Evolutionary conservation across 2,888 invertebrate genomes (phyloP).

Genomic region (Osmoderma eremita): DNA sequence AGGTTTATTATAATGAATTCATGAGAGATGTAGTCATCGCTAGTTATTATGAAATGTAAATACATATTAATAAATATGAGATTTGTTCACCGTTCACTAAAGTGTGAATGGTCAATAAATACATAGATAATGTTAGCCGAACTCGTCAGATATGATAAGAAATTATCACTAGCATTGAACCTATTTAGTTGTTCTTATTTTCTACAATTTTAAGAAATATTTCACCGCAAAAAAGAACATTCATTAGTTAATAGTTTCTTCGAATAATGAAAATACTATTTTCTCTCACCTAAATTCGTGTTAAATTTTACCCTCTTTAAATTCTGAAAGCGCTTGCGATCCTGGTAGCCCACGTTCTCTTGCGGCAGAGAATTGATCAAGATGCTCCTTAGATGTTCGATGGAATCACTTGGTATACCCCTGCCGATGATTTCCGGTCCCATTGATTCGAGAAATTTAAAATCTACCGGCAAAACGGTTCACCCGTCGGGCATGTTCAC

Average conservation of each 20-base stretch:
- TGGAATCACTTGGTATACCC: slow-evolving; percentile 65
- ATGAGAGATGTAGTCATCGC: slow-evolving; percentile 13
- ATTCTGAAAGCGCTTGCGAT: slow-evolving; percentile 50
- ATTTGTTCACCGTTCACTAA: too few species aligned
- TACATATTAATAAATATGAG: too few species aligned
- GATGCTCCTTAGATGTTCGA: slow-evolving; percentile 68
- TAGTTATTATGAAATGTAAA: neutral
- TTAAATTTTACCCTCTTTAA: slow-evolving; percentile 45
- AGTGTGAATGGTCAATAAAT: too few species aligned
- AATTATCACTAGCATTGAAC: neutral
- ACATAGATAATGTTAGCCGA: too few species aligned
- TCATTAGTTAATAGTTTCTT: neutral
- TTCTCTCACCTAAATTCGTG: slow-evolving; percentile 43
- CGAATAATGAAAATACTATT: slow-evolving; percentile 1
- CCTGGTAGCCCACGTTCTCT: slow-evolving; percentile 68
- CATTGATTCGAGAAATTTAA: slow-evolving; percentile 41
- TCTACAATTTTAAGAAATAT: too few species aligned
- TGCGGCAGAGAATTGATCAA: slow-evolving; percentile 68
- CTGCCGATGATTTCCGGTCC: slow-evolving; percentile 55
- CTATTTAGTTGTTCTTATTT: neutral
- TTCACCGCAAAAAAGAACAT: neutral
- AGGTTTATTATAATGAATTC: slow-evolving; percentile 14
- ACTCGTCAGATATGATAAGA: too few species aligned
- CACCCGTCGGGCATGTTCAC: slow-evolving; percentile 39
- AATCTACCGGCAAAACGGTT: slow-evolving; percentile 27